Percentiles rank a stretch among this genome's conserved stretches.
phyloP scores from a whole-genome alignment of 2,797 vertebrate species.

The Gambusia yucatana region DNA sequence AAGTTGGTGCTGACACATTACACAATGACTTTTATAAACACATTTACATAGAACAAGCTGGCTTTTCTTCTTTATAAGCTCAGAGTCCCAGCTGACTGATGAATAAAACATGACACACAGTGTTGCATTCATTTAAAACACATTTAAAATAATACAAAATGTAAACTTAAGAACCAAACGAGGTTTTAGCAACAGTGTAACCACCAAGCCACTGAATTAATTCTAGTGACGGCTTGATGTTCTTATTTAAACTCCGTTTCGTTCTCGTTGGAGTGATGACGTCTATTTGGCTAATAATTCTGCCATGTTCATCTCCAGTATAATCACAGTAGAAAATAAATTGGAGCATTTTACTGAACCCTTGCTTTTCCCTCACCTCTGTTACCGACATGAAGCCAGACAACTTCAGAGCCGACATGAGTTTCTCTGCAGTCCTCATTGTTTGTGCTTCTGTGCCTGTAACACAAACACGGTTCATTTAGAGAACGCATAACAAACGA shows the following conservation, averaged over 20 bases:
- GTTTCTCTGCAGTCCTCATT: conserved; percentile 54
- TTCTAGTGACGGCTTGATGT: background rate
- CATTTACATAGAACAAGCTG: no score
- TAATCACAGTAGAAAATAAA: background rate
- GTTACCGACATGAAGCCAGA: conserved; percentile 64
- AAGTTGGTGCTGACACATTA: no score
- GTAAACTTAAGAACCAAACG: background rate
- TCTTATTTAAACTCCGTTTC: background rate
- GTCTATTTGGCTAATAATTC: background rate
- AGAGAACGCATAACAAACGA: background rate
- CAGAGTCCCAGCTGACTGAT: no score
- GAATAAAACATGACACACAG: no score
- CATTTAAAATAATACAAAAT: no score
- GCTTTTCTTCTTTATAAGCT: no score
- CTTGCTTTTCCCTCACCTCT: conserved; percentile 48
- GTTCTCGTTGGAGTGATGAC: background rate
- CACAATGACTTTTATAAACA: no score
- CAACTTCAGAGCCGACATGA: conserved; percentile 61
- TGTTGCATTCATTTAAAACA: no score
- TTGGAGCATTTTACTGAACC: background rate
- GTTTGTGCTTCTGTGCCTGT: conserved; percentile 39
- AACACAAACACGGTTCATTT: background rate
- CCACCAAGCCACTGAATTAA: background rate
- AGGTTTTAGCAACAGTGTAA: background rate
- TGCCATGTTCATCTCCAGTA: background rate